Percentiles rank a stretch among this genome's conserved stretches.
phyloP scores from a whole-genome alignment of 1,140 invertebrate genomes.

The Halesus radiatus region DNA sequence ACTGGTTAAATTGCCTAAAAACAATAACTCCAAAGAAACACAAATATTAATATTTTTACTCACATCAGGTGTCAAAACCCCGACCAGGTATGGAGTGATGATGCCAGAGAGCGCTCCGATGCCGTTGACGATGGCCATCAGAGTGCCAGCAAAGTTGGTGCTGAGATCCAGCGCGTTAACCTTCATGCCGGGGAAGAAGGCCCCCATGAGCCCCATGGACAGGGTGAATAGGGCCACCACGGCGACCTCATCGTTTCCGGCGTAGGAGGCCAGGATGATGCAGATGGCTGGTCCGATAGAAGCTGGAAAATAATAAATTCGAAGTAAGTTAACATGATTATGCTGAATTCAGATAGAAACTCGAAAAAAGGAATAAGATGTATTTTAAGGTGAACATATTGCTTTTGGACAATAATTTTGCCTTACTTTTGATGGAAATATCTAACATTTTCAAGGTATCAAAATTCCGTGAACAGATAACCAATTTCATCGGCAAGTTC shows the following conservation, averaged over 20 bases:
- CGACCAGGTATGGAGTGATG: constrained; percentile 82
- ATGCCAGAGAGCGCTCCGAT: constrained; percentile 82
- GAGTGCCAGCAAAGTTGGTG: constrained; percentile 81
- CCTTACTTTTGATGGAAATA: too few species aligned
- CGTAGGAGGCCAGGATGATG: constrained; percentile 74
- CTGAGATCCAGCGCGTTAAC: constrained; percentile 86
- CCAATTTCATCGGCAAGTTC: too few species aligned
- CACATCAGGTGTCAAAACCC: constrained; percentile 81
- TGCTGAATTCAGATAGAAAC: too few species aligned
- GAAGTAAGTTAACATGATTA: not conserved
- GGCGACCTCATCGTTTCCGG: constrained; percentile 70
- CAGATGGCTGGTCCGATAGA: constrained; percentile 72
- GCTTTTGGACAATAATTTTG: too few species aligned
- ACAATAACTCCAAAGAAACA: too few species aligned
- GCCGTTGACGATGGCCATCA: constrained; percentile 86
- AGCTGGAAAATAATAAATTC: constrained; percentile 58
- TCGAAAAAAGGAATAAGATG: too few species aligned
- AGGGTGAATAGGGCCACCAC: constrained; percentile 76
- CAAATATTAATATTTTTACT: too few species aligned
- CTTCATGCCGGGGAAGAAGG: constrained; percentile 77
- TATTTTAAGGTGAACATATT: too few species aligned
- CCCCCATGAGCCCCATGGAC: constrained; percentile 80
- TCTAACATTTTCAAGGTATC: too few species aligned
- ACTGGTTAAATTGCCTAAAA: too few species aligned
- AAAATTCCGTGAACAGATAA: too few species aligned